phyloP scores from a whole-genome alignment of 2,113 vertebrate genomes.

The Natator depressus region DNA sequence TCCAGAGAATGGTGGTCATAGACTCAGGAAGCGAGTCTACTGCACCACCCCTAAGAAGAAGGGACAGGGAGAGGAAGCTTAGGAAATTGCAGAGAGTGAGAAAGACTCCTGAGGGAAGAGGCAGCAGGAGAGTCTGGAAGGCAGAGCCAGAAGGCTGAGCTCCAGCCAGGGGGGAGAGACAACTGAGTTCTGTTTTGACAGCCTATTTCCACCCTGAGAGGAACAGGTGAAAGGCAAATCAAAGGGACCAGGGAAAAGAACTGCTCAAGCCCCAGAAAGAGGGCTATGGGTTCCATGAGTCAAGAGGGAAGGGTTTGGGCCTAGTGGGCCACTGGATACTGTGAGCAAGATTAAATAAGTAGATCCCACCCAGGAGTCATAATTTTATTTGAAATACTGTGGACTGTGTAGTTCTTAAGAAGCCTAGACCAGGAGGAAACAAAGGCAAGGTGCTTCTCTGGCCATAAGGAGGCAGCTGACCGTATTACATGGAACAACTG shows the following conservation, averaged over 20 bases:
- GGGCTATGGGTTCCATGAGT: not conserved
- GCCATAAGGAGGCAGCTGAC: not conserved
- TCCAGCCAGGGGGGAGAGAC: not conserved
- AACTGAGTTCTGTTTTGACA: not conserved
- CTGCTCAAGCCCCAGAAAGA: not conserved
- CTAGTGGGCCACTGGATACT: not conserved
- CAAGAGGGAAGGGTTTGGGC: not conserved
- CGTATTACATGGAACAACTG: not conserved
- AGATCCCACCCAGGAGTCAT: not conserved
- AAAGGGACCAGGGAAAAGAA: not conserved
- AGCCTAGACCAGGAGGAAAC: not conserved
- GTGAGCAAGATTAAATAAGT: not conserved
- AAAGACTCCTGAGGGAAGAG: not conserved
- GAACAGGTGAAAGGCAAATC: not conserved
- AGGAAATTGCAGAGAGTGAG: not conserved
- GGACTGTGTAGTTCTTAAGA: not conserved
- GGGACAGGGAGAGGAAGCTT: not conserved
- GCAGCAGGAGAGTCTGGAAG: not conserved
- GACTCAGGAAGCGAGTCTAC: not conserved
- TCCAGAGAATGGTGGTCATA: not conserved
- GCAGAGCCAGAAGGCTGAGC: not conserved
- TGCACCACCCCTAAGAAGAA: not conserved
- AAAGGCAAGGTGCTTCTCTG: not conserved
- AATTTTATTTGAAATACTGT: not conserved
- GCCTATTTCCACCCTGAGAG: not conserved